Percentiles rank a stretch among this genome's conserved stretches.
phyloP scores from a whole-genome alignment of 2,888 invertebrate genomes.

The Sphaeridia pumilis region DNA sequence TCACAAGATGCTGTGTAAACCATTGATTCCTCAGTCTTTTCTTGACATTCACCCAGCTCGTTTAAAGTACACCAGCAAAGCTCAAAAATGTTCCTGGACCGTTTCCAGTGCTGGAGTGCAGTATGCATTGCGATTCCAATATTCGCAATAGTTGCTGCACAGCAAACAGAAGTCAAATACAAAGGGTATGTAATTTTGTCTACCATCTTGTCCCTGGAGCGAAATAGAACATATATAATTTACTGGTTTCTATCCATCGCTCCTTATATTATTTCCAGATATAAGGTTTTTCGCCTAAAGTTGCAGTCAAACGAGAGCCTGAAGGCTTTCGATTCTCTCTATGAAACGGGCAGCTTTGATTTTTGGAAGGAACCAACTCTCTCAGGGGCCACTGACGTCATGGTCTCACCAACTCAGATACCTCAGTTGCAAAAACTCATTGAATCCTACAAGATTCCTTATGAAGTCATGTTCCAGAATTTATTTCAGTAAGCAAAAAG shows the following conservation, averaged over 20 bases:
- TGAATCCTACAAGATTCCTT: conserved; percentile 14
- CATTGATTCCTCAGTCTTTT: no score
- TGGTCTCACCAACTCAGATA: conserved; percentile 16
- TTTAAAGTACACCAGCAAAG: no score
- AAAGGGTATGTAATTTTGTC: conserved; percentile 1
- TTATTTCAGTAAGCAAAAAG: conserved; percentile 16
- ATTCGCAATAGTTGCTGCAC: no score
- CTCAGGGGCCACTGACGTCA: conserved; percentile 52
- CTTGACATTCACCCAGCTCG: no score
- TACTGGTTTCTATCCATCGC: background rate
- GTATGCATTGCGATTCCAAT: no score
- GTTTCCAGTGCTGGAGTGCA: no score
- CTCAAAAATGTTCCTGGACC: no score
- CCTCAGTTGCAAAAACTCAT: conserved; percentile 13
- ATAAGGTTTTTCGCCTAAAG: conserved; percentile 6
- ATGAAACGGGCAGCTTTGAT: conserved; percentile 37
- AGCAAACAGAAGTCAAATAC: background rate
- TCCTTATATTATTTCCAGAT: background rate
- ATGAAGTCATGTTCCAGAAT: conserved; percentile 22
- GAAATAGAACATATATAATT: background rate
- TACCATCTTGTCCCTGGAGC: background rate
- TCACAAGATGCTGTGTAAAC: no score
- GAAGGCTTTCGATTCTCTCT: conserved; percentile 3
- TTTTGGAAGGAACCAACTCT: conserved; percentile 50
- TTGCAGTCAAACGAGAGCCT: conserved; percentile 1